These are phyloP conservation scores for Laspeyria flexula DNA, from an alignment of 2,888 invertebrate genomes.

Conservation along the genomic window DNA sequence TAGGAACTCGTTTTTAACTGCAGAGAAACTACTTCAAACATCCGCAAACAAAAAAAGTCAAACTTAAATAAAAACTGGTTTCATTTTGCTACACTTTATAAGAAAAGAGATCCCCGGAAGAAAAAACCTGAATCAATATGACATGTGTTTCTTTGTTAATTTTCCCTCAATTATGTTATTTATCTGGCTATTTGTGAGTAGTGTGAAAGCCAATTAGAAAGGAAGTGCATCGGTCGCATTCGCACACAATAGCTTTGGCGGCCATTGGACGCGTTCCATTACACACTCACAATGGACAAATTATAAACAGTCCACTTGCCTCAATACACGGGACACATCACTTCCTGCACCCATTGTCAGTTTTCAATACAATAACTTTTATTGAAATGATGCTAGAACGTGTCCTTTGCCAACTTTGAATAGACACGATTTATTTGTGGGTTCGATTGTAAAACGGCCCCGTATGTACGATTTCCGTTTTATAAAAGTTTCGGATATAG, in stretches of 20 bases:
- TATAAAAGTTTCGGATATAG: conserved; percentile 64
- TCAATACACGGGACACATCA: conserved; percentile 78
- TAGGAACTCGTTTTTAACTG: neutral
- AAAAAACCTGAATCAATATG: conserved; percentile 28
- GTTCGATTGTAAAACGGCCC: conserved; percentile 73
- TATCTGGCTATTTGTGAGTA: conserved; percentile 52
- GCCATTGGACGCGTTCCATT: conserved; percentile 73
- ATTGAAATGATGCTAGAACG: conserved; percentile 82
- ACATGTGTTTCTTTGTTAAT: conserved; percentile 30
- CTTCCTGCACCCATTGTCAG: conserved; percentile 83
- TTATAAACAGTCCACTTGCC: conserved; percentile 85
- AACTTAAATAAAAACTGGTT: conserved; percentile 1
- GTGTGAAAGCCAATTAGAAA: conserved; percentile 78
- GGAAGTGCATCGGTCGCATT: conserved; percentile 62
- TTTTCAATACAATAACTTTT: conserved; percentile 84
- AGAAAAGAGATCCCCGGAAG: conserved; percentile 15
- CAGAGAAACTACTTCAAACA: neutral
- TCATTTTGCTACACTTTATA: conserved; percentile 27
- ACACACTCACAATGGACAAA: conserved; percentile 79
- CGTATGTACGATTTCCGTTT: conserved; percentile 76
- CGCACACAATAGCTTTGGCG: conserved; percentile 64
- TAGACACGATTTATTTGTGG: conserved; percentile 74
- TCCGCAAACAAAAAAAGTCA: conserved; percentile 1
- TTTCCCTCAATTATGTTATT: conserved; percentile 42
- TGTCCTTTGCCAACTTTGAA: conserved; percentile 68